Evolutionary conservation across 2,888 invertebrate genomes (phyloP), one percentile per base, ranked within the genome.

Genomic region (Lydus trimaculatus): DNA sequence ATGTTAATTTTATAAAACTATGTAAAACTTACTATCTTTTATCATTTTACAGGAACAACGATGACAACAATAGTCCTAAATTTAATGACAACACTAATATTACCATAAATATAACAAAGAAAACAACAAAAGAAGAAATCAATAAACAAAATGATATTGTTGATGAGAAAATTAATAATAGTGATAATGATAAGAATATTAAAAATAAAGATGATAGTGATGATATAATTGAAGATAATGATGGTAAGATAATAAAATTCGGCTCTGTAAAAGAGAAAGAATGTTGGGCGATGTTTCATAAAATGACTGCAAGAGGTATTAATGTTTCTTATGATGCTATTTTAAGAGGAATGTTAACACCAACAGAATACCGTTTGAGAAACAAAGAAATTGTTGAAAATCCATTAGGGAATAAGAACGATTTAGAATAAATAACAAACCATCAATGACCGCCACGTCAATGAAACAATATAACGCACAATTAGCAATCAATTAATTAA

Each of bases 251-350:
- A 52, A 64, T 66, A 5, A 66, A 70, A 64, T 79, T 81, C 70
- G 78, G 79, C 28, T 80, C 80, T 33, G 75, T 78, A 15, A 85
- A 85, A 76, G 85, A 85, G 71, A 83, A 82, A 71, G 84, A 92
- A 81, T 92, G 92, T 78, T 91, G 91, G 91, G 89, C 89, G 68
- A 85, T 91, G 72, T 91, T 89, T 77, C 87, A 89, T 73, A 89
- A 89, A 84, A 91, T 92, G 91, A 88, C 87, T 39, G 89, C 89
- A 67, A 91, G 91, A 78, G 92, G 91, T 0, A 88, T 92, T 17
- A 88, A 87, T 63, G 89, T 92, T 3, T 90, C 90, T 6, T 91
- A 90, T 75, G 91, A 92, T 71, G 92, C 92, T 0, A 90, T 92
- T 58, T 80, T 91, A 61, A 87, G 92, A 75, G 92, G 92, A 43